Conservation (phyloP, 2,113 vertebrate species). For the Heliornis fulica region DNA sequence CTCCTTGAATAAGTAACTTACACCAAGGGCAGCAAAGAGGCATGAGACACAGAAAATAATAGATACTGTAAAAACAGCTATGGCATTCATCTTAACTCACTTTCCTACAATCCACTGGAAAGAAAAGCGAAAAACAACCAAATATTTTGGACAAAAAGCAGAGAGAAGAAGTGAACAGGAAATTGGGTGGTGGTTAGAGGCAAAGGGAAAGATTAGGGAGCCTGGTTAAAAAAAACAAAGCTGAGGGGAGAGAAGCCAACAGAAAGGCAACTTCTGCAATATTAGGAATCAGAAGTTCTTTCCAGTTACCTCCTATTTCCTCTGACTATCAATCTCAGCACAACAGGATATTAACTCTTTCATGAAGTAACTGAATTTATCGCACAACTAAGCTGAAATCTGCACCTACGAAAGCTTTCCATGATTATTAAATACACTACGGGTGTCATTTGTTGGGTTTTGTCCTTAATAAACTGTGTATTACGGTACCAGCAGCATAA, state of each 20-base stretch:
- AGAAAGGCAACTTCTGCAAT: neutral
- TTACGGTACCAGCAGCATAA: neutral
- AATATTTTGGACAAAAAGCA: neutral
- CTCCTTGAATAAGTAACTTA: neutral
- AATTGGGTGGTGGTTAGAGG: conserved; percentile 23
- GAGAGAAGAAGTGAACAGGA: conserved; percentile 13
- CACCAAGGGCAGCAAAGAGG: conserved; percentile 49
- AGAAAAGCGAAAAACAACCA: neutral
- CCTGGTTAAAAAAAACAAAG: conserved; percentile 23
- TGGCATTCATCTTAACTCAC: conserved; percentile 31
- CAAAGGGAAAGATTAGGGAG: conserved; percentile 17
- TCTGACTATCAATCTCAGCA: conserved; percentile 10
- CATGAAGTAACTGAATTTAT: neutral
- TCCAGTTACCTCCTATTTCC: conserved; percentile 65
- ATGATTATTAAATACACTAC: neutral
- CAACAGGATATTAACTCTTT: conserved; percentile 36
- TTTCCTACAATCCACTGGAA: neutral
- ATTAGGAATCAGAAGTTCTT: neutral
- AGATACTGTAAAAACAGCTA: conserved; percentile 1
- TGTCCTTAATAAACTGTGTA: neutral
- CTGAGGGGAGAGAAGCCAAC: neutral
- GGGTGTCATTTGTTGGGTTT: fast-evolving
- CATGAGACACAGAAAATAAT: conserved; percentile 47
- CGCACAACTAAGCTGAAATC: neutral
- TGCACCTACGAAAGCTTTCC: neutral